Percentiles rank a stretch among this genome's conserved stretches.
These are phyloP conservation scores for Mus spretus DNA, from an alignment of 2,797 vertebrate species.

Conservation along the genomic window DNA sequence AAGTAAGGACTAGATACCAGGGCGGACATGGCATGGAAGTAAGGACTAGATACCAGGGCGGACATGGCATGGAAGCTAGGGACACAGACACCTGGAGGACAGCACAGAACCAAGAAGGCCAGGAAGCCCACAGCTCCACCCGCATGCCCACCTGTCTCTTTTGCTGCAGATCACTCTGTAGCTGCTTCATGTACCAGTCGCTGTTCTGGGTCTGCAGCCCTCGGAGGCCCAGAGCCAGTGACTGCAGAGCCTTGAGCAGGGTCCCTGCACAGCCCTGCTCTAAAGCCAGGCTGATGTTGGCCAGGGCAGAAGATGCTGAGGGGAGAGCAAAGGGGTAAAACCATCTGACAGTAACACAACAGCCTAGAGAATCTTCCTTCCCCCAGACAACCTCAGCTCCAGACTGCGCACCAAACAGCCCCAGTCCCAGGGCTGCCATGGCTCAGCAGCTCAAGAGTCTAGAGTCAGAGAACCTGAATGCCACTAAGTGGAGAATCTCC, in stretches of 20 bases:
- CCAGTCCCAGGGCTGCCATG: not conserved
- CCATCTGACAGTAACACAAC: not conserved
- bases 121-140: accelerated
- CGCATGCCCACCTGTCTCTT: conserved; percentile 92
- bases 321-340: not conserved
- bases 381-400: not conserved
- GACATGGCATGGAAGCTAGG: not conserved
- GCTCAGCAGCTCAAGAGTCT: not conserved
- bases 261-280: conserved; percentile 88
- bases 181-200: conserved; percentile 97
- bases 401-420: not conserved
- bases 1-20: not conserved
- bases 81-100: not conserved
- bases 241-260: conserved; percentile 91
- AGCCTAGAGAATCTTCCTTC: not conserved
- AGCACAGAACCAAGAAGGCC: not conserved
- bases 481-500: not conserved
- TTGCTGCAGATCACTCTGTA: conserved; percentile 91
- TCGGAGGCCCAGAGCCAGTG: conserved; percentile 91
- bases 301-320: conserved; percentile 89
- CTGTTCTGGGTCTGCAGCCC: conserved; percentile 94
- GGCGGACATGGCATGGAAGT: not conserved
- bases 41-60: not conserved
- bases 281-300: conserved; percentile 91
- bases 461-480: not conserved